phyloP scores from a whole-genome alignment of 2,113 vertebrate genomes.

The Prochilodus magdalenae region DNA sequence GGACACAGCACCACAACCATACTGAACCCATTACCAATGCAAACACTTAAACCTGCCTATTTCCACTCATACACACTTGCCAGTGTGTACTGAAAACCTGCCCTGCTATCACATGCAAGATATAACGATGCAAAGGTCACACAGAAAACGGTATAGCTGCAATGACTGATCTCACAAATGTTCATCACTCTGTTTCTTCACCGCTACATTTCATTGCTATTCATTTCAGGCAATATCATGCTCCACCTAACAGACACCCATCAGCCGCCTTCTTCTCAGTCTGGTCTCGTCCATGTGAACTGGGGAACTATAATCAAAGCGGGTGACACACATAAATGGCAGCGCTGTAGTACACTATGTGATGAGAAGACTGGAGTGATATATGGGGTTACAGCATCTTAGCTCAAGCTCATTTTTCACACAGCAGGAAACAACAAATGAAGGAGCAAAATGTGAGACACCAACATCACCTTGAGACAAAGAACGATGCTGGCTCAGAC shows the following conservation, averaged over 20 bases:
- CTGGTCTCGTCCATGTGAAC: background rate
- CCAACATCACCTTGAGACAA: background rate
- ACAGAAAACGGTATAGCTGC: background rate
- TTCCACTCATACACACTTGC: background rate
- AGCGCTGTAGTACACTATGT: background rate
- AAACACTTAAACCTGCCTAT: background rate
- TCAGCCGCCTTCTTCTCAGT: background rate
- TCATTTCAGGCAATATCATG: slow-evolving; percentile 12
- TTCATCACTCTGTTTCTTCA: background rate
- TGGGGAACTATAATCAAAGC: background rate
- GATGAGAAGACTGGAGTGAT: background rate
- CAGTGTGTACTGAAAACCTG: background rate
- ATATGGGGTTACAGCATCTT: background rate
- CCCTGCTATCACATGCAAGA: background rate
- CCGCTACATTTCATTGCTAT: background rate
- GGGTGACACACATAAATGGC: background rate
- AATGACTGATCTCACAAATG: slow-evolving; percentile 1
- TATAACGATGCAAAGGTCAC: too few species aligned
- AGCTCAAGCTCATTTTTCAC: background rate
- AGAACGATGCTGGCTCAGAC: background rate
- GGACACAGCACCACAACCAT: slow-evolving; percentile 2
- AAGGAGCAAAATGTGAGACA: background rate
- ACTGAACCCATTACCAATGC: slow-evolving; percentile 10
- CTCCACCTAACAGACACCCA: background rate
- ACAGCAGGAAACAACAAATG: background rate